phyloP scores from a whole-genome alignment of 2,888 invertebrate species.

The Mesodorylaimus sp. region DNA sequence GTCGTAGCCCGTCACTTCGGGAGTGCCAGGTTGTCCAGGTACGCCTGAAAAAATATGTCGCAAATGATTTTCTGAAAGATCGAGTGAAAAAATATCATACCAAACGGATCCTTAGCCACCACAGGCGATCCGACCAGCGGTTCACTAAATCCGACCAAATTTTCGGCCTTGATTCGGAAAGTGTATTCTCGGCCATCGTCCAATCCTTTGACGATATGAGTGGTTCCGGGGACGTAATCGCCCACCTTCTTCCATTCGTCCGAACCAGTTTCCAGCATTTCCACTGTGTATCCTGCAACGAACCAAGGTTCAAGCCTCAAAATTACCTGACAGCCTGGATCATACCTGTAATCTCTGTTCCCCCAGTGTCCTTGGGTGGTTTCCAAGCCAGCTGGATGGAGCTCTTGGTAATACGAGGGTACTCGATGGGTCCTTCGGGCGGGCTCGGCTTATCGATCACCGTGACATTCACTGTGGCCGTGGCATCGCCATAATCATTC shows the following conservation, averaged over 20 bases:
- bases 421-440: constrained; percentile 67
- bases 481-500: constrained; percentile 69
- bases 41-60: constrained; percentile 51
- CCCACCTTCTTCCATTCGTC: constrained; percentile 83
- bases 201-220: constrained; percentile 74
- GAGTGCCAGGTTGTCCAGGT: constrained; percentile 73
- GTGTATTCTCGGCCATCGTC: constrained; percentile 61
- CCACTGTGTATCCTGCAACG: constrained; percentile 80
- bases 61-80: too few relatives aligned
- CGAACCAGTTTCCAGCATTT: constrained; percentile 74
- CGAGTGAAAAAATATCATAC: too few relatives aligned
- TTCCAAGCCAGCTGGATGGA: constrained; percentile 68
- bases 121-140: constrained; percentile 76
- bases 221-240: constrained; percentile 70
- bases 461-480: constrained; percentile 74
- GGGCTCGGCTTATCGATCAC: constrained; percentile 61
- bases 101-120: constrained; percentile 82
- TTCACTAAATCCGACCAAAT: constrained; percentile 84
- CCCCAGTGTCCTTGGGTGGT: constrained; percentile 71
- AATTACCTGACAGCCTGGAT: too few relatives aligned
- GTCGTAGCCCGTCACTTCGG: constrained; percentile 81
- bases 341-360: constrained; percentile 60
- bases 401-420: constrained; percentile 63
- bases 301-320: too few relatives aligned
- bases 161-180: constrained; percentile 88